Base-by-base conservation (phyloP, 1,140 invertebrate species). In the Ceratina australensis region DNA sequence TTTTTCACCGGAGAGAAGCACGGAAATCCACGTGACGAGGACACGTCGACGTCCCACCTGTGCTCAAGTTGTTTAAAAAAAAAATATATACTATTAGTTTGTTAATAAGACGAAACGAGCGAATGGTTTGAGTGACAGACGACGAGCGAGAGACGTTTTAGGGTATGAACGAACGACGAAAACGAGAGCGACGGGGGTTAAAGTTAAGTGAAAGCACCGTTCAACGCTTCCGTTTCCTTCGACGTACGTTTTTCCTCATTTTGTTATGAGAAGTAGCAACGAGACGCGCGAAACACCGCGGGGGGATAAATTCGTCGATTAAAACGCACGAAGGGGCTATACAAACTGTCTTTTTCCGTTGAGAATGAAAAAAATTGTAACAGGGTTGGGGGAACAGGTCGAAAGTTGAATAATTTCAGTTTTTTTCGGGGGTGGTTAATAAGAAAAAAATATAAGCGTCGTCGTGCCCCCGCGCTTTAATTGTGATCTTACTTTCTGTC, bases 21-120 rank as follows among this genome's bases (percentile, higher is more conserved):
- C 33, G 33, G 10, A 10, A 42, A 42, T 42, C 24, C 12, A 57
- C 63, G 83, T 78, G 77, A 83, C 78, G 52, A 42, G 10, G 65
- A 78, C 72, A 67, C 72, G 16, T 71, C 72, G 79, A 71, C 83
- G 84, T 82, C 76, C 84, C 87, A 87, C 86, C 88, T 91, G 88
- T 91, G 90, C 90, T 91, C 90, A 91, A 91, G 88, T 91, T 91
- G 89, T 91, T 91, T 91, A 86, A 83, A 83, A 54, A 52, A 52
- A 52, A 54, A 54, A 54, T 16, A 54, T 7, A 15, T 18, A 91
- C 86, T 86, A 90, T 91, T 91, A 91, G 80, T 91, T 91, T 89
- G 88, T 91, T 91, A 88, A 88, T 90, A 90, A 90, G 86, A 88
- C 78, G 86, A 82, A 80, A 86, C 75, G 68, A 63, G 64, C 64